A percentile compares a stretch with the other conserved stretches of the same genome.
These are phyloP conservation scores for Prunella himalayana DNA, from an alignment of 2,113 vertebrate genomes.

Conservation along the genomic window DNA sequence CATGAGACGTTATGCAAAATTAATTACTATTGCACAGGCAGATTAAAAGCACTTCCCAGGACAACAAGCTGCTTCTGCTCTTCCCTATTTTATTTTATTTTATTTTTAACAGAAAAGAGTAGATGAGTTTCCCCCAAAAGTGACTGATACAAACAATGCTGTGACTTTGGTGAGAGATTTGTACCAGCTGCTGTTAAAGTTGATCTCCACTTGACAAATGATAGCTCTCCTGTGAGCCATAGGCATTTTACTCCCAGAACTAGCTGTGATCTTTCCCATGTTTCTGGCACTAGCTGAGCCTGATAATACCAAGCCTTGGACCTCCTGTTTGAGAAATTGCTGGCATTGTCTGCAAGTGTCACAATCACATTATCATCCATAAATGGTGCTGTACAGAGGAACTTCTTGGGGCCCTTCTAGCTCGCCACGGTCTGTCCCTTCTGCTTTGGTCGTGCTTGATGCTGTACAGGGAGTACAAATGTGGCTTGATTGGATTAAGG, in stretches of 20 bases:
- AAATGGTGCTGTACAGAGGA: not conserved
- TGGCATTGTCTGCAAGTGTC: conserved; percentile 26
- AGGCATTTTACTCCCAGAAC: not conserved
- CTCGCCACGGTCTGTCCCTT: conserved; percentile 48
- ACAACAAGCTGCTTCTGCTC: not conserved
- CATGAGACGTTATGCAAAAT: not conserved
- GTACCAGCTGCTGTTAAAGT: not conserved
- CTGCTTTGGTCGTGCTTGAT: conserved; percentile 49
- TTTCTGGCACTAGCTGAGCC: not conserved
- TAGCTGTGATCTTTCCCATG: not conserved
- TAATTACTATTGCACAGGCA: conserved; percentile 11
- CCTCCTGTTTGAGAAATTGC: conserved; percentile 24
- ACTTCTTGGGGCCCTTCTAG: conserved; percentile 50
- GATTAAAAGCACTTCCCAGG: conserved; percentile 2
- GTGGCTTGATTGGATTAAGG: conserved; percentile 60
- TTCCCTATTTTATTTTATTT: not conserved
- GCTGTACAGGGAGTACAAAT: conserved; percentile 53
- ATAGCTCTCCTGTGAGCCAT: not conserved
- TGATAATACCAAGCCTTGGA: not conserved
- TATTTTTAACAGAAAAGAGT: not conserved
- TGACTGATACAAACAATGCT: not conserved
- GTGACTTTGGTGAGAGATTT: not conserved
- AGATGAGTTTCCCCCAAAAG: not conserved
- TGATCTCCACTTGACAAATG: not conserved
- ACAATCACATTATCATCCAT: conserved; percentile 46